Percentiles rank a stretch among this genome's conserved stretches.
Evolutionary conservation across 2,113 vertebrate genomes (phyloP).

Genomic region (Nesospiza acunhae): DNA sequence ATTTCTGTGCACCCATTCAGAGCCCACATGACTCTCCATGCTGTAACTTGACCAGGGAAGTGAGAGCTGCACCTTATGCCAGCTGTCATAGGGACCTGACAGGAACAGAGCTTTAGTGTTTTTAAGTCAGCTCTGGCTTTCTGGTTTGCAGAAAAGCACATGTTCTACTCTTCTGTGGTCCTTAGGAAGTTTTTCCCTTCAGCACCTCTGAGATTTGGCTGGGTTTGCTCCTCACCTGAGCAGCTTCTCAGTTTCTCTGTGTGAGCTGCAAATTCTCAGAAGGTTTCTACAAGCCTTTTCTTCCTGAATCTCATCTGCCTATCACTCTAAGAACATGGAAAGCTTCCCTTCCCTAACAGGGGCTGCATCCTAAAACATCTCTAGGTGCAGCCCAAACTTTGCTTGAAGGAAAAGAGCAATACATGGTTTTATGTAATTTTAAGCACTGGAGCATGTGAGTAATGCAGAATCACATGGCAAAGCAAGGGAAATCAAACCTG

Average conservation of each 20-base stretch:
- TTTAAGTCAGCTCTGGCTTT: neutral
- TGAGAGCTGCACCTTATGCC: fast-evolving
- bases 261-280: neutral
- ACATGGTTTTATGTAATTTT: neutral
- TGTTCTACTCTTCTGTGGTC: neutral
- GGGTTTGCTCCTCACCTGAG: neutral
- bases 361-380: neutral
- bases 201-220: neutral
- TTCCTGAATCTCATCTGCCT: neutral
- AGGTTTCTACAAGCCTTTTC: neutral
- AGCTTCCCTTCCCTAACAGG: neutral
- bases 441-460: neutral
- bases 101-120: neutral
- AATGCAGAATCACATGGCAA: neutral
- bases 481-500: neutral
- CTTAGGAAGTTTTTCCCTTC: neutral
- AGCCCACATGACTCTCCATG: neutral
- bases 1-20: neutral
- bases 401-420: neutral
- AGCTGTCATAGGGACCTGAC: neutral
- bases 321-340: neutral
- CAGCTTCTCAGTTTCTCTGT: neutral
- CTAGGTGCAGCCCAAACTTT: neutral
- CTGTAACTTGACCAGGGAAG: fast-evolving
- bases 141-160: neutral